Evolutionary conservation across 2,888 invertebrate genomes (phyloP).

Genomic region (Melanotus villosus): DNA sequence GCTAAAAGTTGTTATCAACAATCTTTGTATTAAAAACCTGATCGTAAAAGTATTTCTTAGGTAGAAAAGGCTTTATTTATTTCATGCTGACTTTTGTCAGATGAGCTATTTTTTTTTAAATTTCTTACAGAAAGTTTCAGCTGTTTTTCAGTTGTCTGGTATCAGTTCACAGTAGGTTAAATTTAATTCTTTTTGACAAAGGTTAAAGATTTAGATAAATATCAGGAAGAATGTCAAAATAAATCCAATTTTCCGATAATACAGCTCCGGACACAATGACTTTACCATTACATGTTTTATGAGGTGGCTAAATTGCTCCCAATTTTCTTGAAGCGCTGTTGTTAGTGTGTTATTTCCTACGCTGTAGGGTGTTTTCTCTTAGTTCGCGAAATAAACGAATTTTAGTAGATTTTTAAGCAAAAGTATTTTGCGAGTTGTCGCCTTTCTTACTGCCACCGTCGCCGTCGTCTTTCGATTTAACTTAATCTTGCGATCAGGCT

Average conservation of each 20-base stretch:
- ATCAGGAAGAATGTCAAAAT: neutral
- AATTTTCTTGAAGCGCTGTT: neutral
- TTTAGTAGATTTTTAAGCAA: neutral
- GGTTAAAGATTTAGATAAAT: neutral
- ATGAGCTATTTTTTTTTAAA: too few species aligned
- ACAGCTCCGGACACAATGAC: neutral
- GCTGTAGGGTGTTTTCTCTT: too few species aligned
- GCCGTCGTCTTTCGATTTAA: slow-evolving; percentile 18
- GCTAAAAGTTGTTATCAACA: too few species aligned
- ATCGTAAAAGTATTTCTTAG: too few species aligned
- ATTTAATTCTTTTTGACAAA: neutral
- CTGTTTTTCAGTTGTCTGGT: too few species aligned
- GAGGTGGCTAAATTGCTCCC: slow-evolving; percentile 4
- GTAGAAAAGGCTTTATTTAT: too few species aligned
- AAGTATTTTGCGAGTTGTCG: neutral
- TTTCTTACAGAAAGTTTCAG: too few species aligned
- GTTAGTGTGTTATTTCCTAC: neutral
- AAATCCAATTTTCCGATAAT: slow-evolving; percentile 14
- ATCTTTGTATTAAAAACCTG: too few species aligned
- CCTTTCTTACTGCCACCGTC: neutral
- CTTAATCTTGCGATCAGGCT: slow-evolving; percentile 17
- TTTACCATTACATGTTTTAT: slow-evolving; percentile 17
- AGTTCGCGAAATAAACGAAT: neutral
- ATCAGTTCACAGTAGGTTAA: too few species aligned
- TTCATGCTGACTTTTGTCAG: too few species aligned